Percentiles rank a stretch among this genome's conserved stretches.
phyloP scores from a whole-genome alignment of 2,797 vertebrate genomes.

The Emys orbicularis region DNA sequence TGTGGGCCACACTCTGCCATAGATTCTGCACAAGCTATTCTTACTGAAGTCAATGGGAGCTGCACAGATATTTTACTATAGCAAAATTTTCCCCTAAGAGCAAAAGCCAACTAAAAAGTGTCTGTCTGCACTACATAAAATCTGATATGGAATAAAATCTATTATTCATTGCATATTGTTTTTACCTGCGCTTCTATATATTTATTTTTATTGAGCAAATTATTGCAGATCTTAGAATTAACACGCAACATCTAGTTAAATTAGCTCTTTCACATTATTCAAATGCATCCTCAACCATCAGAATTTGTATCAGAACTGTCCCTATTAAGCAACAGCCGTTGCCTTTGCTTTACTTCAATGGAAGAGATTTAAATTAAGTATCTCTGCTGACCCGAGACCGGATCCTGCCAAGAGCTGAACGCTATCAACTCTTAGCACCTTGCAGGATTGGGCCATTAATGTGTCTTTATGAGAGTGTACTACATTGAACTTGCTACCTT shows the following conservation, averaged over 20 bases:
- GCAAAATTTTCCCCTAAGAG: background rate
- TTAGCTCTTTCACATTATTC: background rate
- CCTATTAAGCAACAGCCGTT: background rate
- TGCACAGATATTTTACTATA: background rate
- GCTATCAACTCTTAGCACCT: background rate
- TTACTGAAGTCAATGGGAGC: background rate
- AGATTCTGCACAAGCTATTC: background rate
- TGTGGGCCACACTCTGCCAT: background rate
- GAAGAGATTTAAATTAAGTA: background rate
- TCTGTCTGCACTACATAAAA: background rate
- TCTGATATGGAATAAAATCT: background rate
- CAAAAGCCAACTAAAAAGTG: background rate
- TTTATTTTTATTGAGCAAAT: conserved; percentile 27
- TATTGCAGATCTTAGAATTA: background rate
- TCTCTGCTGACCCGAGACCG: background rate
- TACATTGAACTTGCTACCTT: background rate
- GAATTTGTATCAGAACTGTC: background rate
- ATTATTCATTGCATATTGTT: background rate
- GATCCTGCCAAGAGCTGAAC: background rate
- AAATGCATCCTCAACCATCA: fast-evolving
- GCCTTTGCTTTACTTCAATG: background rate
- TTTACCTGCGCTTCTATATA: background rate
- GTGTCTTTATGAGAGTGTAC: background rate
- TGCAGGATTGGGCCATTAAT: background rate
- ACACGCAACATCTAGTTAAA: background rate